Conservation (phyloP, 2,888 invertebrate genomes). For the Agonum fuliginosum region DNA sequence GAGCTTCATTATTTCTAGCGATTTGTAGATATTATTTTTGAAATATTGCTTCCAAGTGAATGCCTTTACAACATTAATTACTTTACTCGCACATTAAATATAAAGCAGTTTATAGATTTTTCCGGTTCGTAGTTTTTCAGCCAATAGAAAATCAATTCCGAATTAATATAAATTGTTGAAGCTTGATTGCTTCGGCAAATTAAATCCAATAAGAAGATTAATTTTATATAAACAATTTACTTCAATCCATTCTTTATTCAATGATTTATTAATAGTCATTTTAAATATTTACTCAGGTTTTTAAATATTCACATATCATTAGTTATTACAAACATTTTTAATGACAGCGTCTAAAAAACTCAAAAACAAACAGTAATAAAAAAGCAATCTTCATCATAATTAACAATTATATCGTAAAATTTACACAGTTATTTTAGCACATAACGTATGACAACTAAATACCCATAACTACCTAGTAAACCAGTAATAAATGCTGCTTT, state of each 20-base stretch:
- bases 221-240: too few species aligned
- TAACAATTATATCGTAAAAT: constrained; percentile 31
- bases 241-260: too few species aligned
- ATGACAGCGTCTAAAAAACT: background rate
- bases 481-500: constrained; percentile 17
- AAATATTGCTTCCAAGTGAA: constrained; percentile 23
- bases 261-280: too few species aligned
- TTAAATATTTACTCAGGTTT: background rate
- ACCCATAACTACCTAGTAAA: constrained; percentile 24
- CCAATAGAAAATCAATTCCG: constrained; percentile 9
- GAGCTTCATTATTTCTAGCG: constrained; percentile 29
- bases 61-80: constrained; percentile 8
- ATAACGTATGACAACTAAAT: constrained; percentile 20
- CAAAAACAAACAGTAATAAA: constrained; percentile 10
- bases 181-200: background rate
- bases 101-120: constrained; percentile 23
- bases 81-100: constrained; percentile 8
- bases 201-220: background rate
- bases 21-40: constrained; percentile 22
- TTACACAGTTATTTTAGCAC: constrained; percentile 12
- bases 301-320: too few species aligned
- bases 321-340: background rate
- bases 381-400: constrained; percentile 28
- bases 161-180: constrained; percentile 20
- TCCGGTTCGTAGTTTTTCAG: background rate